Percentiles rank a stretch among this genome's conserved stretches.
These are phyloP conservation scores for Drosophila albomicans DNA, from an alignment of 1,140 invertebrate species.

Conservation along the genomic window DNA sequence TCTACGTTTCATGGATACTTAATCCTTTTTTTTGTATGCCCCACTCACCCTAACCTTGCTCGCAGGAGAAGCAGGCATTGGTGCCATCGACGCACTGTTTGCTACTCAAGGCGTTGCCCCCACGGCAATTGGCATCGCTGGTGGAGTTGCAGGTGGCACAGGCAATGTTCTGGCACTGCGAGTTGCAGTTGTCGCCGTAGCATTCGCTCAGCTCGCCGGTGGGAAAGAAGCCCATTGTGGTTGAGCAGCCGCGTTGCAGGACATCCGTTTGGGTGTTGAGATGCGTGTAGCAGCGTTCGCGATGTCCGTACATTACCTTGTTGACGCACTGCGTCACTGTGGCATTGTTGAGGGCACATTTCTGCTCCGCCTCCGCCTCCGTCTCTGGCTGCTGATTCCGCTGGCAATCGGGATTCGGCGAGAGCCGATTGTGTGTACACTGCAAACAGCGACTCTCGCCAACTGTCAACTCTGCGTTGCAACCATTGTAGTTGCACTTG, in stretches of 20 bases:
- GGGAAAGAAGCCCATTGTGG: constrained; percentile 69
- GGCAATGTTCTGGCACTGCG: constrained; percentile 63
- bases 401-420: constrained; percentile 59
- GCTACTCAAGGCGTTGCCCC: constrained; percentile 36
- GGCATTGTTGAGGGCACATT: constrained; percentile 50
- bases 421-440: constrained; percentile 49
- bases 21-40: background rate
- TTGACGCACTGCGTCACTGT: constrained; percentile 66
- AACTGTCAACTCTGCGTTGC: constrained; percentile 66
- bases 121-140: constrained; percentile 54
- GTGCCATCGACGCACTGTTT: constrained; percentile 59
- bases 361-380: background rate
- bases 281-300: constrained; percentile 68
- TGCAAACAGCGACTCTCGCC: constrained; percentile 61
- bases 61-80: constrained; percentile 69
- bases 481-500: constrained; percentile 80
- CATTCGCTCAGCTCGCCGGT: constrained; percentile 64
- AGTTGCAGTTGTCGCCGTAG: constrained; percentile 73
- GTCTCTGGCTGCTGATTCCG: constrained; percentile 38
- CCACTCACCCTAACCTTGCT: constrained; percentile 70
- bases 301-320: constrained; percentile 72
- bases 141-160: constrained; percentile 73
- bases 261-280: constrained; percentile 66
- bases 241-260: constrained; percentile 72
- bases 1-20: too few relatives aligned